Evolutionary conservation across 2,113 vertebrate species (phyloP).

Genomic region (Nycticorax nycticorax): DNA sequence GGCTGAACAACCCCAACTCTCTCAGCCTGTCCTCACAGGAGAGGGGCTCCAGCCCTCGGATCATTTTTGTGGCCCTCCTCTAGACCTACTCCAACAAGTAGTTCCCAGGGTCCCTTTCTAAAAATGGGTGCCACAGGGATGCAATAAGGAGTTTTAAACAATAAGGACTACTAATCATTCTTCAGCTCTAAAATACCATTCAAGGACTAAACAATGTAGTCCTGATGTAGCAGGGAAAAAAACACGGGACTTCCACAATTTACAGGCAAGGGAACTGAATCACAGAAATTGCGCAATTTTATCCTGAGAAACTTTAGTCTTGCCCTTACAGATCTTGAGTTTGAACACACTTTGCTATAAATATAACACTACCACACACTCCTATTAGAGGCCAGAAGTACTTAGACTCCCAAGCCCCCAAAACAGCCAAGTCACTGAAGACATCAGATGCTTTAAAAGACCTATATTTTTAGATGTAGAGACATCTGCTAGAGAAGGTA

Average conservation of each 20-base stretch:
- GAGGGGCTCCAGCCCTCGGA: accelerated
- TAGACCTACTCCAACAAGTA: accelerated
- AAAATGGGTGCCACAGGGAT: not conserved
- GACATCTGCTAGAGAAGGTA: not conserved
- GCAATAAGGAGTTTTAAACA: not conserved
- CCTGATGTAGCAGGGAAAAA: not conserved
- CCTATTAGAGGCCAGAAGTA: not conserved
- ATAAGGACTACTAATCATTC: not conserved
- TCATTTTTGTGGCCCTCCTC: accelerated
- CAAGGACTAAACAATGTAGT: not conserved
- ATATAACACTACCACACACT: not conserved
- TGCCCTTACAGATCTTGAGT: not conserved
- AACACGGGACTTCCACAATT: not conserved
- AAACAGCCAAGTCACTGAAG: not conserved
- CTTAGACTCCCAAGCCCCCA: not conserved
- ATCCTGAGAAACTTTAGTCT: not conserved
- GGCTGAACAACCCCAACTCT: too few species aligned
- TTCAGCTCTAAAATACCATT: not conserved
- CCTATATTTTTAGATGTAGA: not conserved
- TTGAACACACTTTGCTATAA: not conserved
- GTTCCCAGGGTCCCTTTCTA: not conserved
- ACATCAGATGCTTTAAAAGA: not conserved
- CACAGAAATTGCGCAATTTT: not conserved
- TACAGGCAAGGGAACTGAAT: not conserved
- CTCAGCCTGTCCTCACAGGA: not conserved